A percentile compares a stretch with the other conserved stretches of the same genome.
Evolutionary conservation across 2,797 vertebrate species (phyloP).

Genomic region (Epinephelus coioides): DNA sequence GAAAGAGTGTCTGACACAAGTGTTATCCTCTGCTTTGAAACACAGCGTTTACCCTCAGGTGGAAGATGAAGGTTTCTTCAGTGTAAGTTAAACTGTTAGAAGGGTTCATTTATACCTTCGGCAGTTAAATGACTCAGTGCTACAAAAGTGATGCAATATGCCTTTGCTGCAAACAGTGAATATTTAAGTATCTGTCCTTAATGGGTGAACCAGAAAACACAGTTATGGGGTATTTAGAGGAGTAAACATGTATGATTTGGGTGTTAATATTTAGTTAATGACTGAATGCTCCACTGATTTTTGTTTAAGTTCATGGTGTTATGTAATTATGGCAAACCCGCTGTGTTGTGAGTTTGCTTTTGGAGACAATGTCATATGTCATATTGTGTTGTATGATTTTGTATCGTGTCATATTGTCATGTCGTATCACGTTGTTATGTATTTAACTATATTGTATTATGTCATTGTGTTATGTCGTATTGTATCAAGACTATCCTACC

Average conservation of each 20-base stretch:
- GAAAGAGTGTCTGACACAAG: not conserved
- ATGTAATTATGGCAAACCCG: too few species aligned
- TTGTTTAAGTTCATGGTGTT: too few species aligned
- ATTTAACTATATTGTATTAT: too few species aligned
- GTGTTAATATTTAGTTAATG: not conserved
- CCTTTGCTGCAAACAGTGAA: not conserved
- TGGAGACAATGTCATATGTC: too few species aligned
- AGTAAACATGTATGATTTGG: not conserved
- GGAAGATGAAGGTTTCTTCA: not conserved
- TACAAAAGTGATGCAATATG: constrained; percentile 3
- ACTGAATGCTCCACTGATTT: too few species aligned
- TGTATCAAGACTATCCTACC: not conserved
- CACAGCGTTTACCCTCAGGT: constrained; percentile 17
- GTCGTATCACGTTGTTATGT: too few species aligned
- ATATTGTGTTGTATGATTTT: too few species aligned
- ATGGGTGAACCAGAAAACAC: not conserved
- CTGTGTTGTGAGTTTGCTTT: too few species aligned
- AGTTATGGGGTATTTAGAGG: not conserved
- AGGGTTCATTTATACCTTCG: not conserved
- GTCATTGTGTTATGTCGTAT: not conserved
- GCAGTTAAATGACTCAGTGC: constrained; percentile 13
- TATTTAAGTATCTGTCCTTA: constrained; percentile 10
- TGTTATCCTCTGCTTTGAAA: constrained; percentile 34
- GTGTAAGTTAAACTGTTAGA: not conserved
- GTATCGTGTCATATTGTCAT: too few species aligned